A percentile compares a stretch with the other conserved stretches of the same genome.
Conservation (phyloP, 2,888 invertebrate genomes). For the Micoletzkya japonica region DNA sequence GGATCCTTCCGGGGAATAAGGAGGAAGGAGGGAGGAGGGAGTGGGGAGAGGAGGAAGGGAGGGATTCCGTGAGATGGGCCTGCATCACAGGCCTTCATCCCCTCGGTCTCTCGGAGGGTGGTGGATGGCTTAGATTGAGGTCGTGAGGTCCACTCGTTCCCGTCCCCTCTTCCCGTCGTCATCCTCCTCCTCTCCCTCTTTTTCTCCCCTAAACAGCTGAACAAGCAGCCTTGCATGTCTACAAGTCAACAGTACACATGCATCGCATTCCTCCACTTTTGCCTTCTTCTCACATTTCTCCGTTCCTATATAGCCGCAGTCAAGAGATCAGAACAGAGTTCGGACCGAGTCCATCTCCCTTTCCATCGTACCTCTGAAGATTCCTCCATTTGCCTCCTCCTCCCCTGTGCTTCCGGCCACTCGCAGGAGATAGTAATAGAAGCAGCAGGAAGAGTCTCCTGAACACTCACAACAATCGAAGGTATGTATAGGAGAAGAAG, state of each 20-base stretch:
- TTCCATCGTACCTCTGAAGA: neutral
- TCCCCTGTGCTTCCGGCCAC: neutral
- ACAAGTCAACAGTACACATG: neutral
- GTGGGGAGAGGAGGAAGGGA: neutral
- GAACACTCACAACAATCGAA: too few relatives aligned
- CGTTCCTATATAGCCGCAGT: neutral
- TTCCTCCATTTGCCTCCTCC: neutral
- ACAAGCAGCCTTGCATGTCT: too few relatives aligned
- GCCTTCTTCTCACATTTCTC: neutral
- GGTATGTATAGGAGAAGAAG: too few relatives aligned
- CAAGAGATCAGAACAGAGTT: too few relatives aligned
- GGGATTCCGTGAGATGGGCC: neutral
- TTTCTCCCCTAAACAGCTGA: neutral
- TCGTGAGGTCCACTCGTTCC: neutral
- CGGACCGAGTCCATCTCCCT: too few relatives aligned
- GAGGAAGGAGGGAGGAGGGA: neutral
- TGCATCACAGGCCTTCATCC: too few relatives aligned
- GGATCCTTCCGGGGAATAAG: neutral
- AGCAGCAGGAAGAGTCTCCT: too few relatives aligned
- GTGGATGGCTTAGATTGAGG: neutral
- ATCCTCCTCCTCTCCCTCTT: constrained; percentile 7
- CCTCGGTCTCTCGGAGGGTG: neutral
- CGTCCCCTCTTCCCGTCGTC: neutral
- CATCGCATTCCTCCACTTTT: neutral
- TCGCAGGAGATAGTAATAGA: too few relatives aligned